Percentiles rank a stretch among this genome's conserved stretches.
Evolutionary conservation across 2,113 vertebrate species (phyloP).

Genomic region (Pongo abelii): DNA sequence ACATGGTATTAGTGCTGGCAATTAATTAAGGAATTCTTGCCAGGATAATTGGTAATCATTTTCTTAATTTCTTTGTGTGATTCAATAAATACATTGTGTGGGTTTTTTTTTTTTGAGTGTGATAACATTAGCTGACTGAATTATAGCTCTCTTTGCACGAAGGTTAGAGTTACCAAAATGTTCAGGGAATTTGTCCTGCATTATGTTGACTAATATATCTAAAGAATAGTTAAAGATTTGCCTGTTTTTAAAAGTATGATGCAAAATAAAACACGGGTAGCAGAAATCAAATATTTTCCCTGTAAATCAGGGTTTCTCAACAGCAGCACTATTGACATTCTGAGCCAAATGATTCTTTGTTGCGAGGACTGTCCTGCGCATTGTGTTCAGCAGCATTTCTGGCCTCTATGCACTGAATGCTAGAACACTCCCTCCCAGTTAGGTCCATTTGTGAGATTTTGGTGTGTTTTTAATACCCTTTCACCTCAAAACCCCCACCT

Average conservation of each 20-base stretch:
- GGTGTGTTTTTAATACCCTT: background rate
- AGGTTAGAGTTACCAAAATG: conserved; percentile 4
- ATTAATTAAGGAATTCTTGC: conserved; percentile 79
- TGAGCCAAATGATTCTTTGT: background rate
- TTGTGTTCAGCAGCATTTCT: background rate
- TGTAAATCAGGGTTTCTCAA: conserved; percentile 5
- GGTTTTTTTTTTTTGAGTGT: background rate
- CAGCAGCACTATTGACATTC: background rate
- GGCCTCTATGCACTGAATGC: background rate
- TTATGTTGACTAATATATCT: background rate
- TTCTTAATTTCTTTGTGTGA: conserved; percentile 78
- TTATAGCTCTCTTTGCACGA: background rate
- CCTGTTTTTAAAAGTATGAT: conserved; percentile 8
- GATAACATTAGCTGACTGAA: conserved; percentile 51
- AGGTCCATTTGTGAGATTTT: background rate
- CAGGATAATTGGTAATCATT: conserved; percentile 79
- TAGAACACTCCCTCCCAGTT: fast-evolving
- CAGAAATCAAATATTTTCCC: background rate
- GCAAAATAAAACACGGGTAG: background rate
- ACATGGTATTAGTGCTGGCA: conserved; percentile 71
- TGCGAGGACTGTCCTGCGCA: background rate
- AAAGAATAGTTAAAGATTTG: conserved; percentile 11
- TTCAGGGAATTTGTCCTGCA: background rate
- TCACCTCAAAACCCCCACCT: background rate
- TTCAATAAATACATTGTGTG: conserved; percentile 67